A percentile compares a stretch with the other conserved stretches of the same genome.
Evolutionary conservation across 2,888 invertebrate genomes (phyloP).

Genomic region (Drosophila anomalata): DNA sequence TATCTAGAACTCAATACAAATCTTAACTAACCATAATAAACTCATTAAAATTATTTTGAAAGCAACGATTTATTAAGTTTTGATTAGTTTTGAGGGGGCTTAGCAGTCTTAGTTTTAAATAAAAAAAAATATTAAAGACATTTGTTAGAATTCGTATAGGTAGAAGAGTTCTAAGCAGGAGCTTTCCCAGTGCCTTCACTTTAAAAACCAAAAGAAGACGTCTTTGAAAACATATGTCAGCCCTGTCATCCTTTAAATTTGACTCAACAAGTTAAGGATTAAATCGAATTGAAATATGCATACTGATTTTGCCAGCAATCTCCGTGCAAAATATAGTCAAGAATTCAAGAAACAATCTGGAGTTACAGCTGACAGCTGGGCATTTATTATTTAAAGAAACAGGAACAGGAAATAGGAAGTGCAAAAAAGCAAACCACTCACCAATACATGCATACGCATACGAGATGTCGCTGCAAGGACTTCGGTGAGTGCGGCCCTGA

Average conservation of each 20-base stretch:
- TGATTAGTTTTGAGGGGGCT: no score
- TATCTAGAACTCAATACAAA: no score
- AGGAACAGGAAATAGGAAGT: conserved; percentile 12
- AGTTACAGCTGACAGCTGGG: conserved; percentile 1
- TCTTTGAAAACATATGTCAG: neutral
- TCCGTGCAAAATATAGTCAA: neutral
- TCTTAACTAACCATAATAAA: no score
- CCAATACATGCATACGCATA: conserved; percentile 6
- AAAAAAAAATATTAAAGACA: no score
- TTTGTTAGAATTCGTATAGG: no score
- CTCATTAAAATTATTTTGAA: no score
- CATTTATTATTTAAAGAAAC: conserved; percentile 25
- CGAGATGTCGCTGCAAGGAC: neutral
- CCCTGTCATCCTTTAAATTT: neutral
- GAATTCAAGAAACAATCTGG: neutral
- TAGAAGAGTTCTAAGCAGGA: no score
- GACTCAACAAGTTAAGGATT: conserved; percentile 2
- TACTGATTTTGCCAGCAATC: neutral
- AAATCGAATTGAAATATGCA: conserved; percentile 1
- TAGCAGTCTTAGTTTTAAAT: no score
- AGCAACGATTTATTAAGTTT: no score
- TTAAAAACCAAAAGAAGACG: neutral
- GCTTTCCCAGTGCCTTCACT: neutral
- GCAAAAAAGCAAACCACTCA: conserved; percentile 3
- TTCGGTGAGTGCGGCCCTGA: neutral